Conservation (phyloP, 1,140 invertebrate genomes). For the Cotesia glomerata region DNA sequence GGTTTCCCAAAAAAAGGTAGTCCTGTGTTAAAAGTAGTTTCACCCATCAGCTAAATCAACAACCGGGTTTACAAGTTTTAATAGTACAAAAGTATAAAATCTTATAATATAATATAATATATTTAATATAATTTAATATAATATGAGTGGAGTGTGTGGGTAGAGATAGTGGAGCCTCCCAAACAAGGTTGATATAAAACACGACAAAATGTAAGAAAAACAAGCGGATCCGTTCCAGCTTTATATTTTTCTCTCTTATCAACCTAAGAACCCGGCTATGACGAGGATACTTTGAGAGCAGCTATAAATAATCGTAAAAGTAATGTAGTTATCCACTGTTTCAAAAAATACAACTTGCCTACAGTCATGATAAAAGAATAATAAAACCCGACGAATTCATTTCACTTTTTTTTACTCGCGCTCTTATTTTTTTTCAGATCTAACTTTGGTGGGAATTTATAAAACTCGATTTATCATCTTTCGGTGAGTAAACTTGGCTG, state of each 20-base stretch:
- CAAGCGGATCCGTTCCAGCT: conserved; percentile 24
- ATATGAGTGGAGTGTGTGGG: conserved; percentile 7
- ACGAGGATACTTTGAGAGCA: conserved; percentile 29
- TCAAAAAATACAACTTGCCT: background rate
- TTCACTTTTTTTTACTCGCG: background rate
- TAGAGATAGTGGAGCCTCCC: conserved; percentile 5
- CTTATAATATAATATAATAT: background rate
- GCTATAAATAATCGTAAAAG: conserved; percentile 34
- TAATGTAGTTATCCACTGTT: conserved; percentile 21
- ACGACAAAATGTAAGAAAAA: conserved; percentile 4
- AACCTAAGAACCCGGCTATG: background rate
- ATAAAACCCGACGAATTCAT: background rate
- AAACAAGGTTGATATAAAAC: conserved; percentile 20
- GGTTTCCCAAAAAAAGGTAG: too few species aligned
- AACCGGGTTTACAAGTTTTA: background rate
- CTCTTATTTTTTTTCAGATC: background rate
- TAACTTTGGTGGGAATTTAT: too few species aligned
- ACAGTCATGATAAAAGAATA: background rate
- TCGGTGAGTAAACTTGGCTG: too few species aligned
- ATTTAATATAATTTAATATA: too few species aligned
- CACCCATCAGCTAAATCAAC: background rate
- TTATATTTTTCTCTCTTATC: conserved; percentile 26
- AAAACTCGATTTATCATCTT: too few species aligned
- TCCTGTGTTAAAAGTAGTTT: too few species aligned
- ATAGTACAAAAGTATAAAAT: background rate